Base-by-base conservation (phyloP, 2,113 vertebrate species). In the Sprattus sprattus region DNA sequence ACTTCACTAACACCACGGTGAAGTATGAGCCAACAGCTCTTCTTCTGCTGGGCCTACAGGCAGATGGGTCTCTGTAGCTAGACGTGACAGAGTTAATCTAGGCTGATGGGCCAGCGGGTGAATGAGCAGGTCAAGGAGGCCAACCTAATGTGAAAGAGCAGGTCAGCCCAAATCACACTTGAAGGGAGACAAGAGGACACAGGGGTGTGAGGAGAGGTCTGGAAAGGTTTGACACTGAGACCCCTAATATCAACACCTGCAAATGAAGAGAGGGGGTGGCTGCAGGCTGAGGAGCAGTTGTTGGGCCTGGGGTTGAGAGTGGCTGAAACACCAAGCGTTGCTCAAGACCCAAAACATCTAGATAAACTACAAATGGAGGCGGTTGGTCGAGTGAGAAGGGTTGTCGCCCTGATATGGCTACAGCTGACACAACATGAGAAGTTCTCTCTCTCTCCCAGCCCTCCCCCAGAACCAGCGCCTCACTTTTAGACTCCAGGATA, bases 381-480 rank as follows among this genome's bases (percentile, higher is more conserved):
- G 44, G 46, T 85, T 85, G 81, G 52, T 39, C 16, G 50, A 81
- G 71, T 85, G 71, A 81, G 64, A 20, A 50, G 45, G 71, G 71
- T 75, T 64, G 47, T 85, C 45, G 83, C 81, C 54, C 47, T 46
- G 47, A 47, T 46, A 45, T 75, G 39, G 44, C 64, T 85, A 46
- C 84, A 83, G 87, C 87, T 85, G 49, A 80, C 45, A 82, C 81
- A 87, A 87, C 75, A 85, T 78, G 44, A 52, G 57, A 5, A n/a
- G 6, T 47, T 80, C 28, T 32, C 7, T 45, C 22, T 28, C 81
- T 32, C 0, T 32, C 10, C 10, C 25, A 13, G 6, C 60, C 20
- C 18, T 2, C 67, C 25, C 67, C 7, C 7, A 78, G 15, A 78
- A 2, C 1, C 71, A 32, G 25, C 32, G 71, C 71, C 71, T 78